phyloP scores from a whole-genome alignment of 2,797 vertebrate genomes.

The Pseudopleuronectes americanus region DNA sequence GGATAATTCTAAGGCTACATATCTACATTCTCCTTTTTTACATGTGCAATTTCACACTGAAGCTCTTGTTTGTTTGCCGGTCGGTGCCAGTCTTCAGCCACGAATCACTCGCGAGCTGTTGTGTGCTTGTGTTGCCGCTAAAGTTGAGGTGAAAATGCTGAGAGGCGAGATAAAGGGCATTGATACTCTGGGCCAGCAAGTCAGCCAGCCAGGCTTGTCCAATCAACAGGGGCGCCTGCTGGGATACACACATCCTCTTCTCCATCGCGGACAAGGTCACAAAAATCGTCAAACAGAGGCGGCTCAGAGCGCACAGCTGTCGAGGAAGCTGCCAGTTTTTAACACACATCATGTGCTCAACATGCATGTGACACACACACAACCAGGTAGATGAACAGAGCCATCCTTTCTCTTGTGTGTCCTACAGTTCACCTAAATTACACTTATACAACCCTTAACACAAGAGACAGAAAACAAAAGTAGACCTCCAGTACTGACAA shows the following conservation, averaged over 20 bases:
- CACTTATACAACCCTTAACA: too few species aligned
- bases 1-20: constrained; percentile 81
- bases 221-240: constrained; percentile 77
- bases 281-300: constrained; percentile 53
- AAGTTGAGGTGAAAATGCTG: constrained; percentile 49
- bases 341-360: neutral
- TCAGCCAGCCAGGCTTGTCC: constrained; percentile 71
- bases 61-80: constrained; percentile 15
- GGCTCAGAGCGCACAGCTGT: constrained; percentile 44
- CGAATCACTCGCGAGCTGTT: constrained; percentile 20
- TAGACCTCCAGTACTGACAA: neutral
- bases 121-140: constrained; percentile 27
- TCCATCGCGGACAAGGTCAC: constrained; percentile 75
- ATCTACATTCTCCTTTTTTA: constrained; percentile 69
- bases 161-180: constrained; percentile 65
- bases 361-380: constrained; percentile 7
- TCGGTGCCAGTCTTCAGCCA: constrained; percentile 8
- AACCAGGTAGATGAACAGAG: neutral
- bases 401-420: neutral
- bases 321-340: constrained; percentile 16
- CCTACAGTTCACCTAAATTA: too few species aligned
- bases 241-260: constrained; percentile 56
- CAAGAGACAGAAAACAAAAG: too few species aligned
- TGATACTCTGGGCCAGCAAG: constrained; percentile 64
- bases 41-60: constrained; percentile 55